Percentiles rank a stretch among this genome's conserved stretches.
phyloP scores from a whole-genome alignment of 2,113 vertebrate species.

The Apodemus sylvaticus region DNA sequence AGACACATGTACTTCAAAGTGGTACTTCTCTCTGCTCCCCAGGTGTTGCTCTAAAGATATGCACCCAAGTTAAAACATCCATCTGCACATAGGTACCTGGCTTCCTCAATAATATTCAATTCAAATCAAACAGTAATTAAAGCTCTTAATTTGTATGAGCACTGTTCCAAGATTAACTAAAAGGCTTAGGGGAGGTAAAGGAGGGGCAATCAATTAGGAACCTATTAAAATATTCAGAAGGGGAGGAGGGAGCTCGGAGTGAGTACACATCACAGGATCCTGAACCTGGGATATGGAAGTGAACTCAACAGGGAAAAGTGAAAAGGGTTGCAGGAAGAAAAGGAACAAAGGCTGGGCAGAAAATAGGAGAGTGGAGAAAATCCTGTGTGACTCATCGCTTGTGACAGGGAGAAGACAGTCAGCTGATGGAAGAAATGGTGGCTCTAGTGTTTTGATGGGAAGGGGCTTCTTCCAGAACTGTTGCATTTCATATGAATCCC shows the following conservation, averaged over 20 bases:
- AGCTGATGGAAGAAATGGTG: neutral
- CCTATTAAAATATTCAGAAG: slow-evolving; percentile 57
- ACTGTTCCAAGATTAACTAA: slow-evolving; percentile 71
- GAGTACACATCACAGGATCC: neutral
- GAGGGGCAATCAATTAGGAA: slow-evolving; percentile 57
- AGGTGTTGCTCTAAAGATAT: neutral
- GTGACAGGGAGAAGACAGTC: neutral
- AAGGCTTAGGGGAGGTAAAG: slow-evolving; percentile 40
- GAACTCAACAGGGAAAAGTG: neutral
- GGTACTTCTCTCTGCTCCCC: neutral
- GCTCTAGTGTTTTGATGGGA: neutral
- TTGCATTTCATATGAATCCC: neutral
- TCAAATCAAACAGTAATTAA: slow-evolving; percentile 73
- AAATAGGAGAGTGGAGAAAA: neutral
- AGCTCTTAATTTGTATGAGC: slow-evolving; percentile 67
- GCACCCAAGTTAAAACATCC: neutral
- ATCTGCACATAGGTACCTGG: neutral
- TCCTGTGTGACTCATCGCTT: neutral
- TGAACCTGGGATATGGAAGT: neutral
- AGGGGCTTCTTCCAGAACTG: neutral
- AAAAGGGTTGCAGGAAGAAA: neutral
- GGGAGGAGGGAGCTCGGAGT: too few relatives aligned
- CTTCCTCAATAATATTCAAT: slow-evolving; percentile 53
- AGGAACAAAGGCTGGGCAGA: neutral
- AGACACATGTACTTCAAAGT: slow-evolving; percentile 19